Evolutionary conservation across 1,140 invertebrate species (phyloP).

Genomic region (Antheraea pernyi): DNA sequence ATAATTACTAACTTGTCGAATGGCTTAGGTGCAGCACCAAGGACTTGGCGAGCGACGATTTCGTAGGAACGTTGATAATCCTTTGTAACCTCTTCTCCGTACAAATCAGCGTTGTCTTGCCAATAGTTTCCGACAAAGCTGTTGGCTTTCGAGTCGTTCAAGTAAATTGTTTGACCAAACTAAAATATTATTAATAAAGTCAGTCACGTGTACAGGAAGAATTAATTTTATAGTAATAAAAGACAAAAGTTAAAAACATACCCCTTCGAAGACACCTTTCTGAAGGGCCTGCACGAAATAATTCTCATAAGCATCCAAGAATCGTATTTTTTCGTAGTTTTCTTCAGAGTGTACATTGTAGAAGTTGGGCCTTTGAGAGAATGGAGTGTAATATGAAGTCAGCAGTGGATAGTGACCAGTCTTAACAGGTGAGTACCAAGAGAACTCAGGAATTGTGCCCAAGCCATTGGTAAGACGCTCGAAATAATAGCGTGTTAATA

Average conservation of each 20-base stretch:
- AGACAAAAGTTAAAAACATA: conserved; percentile 37
- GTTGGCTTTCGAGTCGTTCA: conserved; percentile 73
- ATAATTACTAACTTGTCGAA: conserved; percentile 47
- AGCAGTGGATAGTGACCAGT: conserved; percentile 80
- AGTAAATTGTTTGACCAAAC: conserved; percentile 67
- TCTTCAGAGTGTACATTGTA: conserved; percentile 49
- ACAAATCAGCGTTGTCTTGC: conserved; percentile 83
- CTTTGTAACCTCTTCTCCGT: conserved; percentile 80
- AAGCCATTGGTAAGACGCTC: conserved; percentile 83
- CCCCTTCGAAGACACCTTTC: conserved; percentile 55
- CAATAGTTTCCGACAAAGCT: conserved; percentile 84
- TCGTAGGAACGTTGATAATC: conserved; percentile 80
- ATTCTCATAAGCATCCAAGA: conserved; percentile 58
- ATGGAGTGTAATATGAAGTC: conserved; percentile 40
- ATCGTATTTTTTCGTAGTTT: conserved; percentile 52
- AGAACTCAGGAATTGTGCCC: conserved; percentile 81
- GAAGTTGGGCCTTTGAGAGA: conserved; percentile 51
- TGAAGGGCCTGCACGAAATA: conserved; percentile 57
- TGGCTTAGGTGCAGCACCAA: conserved; percentile 54
- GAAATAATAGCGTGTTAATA: conserved; percentile 84
- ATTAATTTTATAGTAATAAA: background rate
- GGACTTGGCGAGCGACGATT: conserved; percentile 68
- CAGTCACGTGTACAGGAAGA: background rate
- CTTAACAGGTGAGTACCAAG: conserved; percentile 77
- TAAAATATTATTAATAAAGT: conserved; percentile 30